These are phyloP conservation scores for Anguilla anguilla DNA, from an alignment of 2,797 vertebrate genomes.

Conservation along the genomic window DNA sequence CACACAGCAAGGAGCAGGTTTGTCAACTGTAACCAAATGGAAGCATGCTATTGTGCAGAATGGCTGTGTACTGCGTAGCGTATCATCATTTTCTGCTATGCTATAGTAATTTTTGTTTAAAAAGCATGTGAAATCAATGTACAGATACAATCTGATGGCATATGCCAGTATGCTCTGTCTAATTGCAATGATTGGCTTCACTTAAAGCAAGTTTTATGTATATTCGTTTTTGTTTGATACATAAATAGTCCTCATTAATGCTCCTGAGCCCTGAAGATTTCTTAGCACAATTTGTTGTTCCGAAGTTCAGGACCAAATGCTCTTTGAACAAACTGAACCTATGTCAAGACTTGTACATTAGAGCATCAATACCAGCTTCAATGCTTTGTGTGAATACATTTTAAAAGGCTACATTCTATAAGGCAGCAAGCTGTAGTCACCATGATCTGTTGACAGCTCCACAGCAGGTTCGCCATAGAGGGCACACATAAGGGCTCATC, in stretches of 20 bases:
- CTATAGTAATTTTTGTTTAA: neutral
- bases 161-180: neutral
- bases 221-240: neutral
- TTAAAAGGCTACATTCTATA: neutral
- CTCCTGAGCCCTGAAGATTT: neutral
- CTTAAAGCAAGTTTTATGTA: too few species aligned
- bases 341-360: neutral
- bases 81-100: neutral
- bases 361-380: neutral
- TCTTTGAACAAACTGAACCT: neutral
- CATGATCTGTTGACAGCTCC: neutral
- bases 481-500: neutral
- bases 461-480: neutral
- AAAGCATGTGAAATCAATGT: neutral
- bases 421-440: neutral
- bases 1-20: neutral
- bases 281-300: too few species aligned
- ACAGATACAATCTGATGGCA: neutral
- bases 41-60: neutral
- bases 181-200: neutral
- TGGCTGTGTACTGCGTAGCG: neutral
- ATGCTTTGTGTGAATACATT: neutral
- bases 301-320: neutral
- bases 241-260: too few species aligned
- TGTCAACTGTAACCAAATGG: neutral